Percentiles rank a stretch among this genome's conserved stretches.
Evolutionary conservation across 2,888 invertebrate genomes (phyloP).

Genomic region (Drepana falcataria): DNA sequence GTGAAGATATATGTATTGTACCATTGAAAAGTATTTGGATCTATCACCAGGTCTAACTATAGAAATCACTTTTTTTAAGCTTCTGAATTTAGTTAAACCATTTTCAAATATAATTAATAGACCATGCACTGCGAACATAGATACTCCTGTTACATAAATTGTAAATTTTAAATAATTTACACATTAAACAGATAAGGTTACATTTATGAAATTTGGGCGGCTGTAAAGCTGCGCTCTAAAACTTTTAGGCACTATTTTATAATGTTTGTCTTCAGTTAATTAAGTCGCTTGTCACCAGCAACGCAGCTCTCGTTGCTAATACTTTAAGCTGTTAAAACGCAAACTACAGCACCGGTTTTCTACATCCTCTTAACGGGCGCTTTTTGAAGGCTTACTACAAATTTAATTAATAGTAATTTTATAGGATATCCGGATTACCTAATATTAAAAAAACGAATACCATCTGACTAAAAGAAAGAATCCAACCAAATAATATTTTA

Average conservation of each 20-base stretch:
- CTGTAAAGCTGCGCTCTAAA: constrained; percentile 12
- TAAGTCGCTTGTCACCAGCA: constrained; percentile 62
- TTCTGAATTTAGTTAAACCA: no score
- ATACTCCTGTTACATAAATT: no score
- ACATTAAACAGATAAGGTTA: not conserved
- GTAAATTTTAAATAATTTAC: no score
- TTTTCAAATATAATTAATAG: no score
- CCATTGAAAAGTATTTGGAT: no score
- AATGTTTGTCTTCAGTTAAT: constrained; percentile 56
- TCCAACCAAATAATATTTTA: no score
- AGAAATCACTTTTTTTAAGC: no score
- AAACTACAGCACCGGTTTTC: constrained; percentile 56
- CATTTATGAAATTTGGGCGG: not conserved
- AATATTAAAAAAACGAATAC: constrained; percentile 3
- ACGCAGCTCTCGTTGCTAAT: constrained; percentile 52
- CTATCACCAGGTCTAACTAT: no score
- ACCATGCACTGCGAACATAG: no score
- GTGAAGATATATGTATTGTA: no score
- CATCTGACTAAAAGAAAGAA: not conserved
- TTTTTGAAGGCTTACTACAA: constrained; percentile 45
- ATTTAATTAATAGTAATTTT: constrained; percentile 52
- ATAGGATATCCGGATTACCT: constrained; percentile 23
- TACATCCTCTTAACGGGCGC: constrained; percentile 55
- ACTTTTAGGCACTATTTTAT: constrained; percentile 42
- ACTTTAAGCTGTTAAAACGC: constrained; percentile 63